phyloP scores from a whole-genome alignment of 2,113 vertebrate species.

The Corvus cornix region DNA sequence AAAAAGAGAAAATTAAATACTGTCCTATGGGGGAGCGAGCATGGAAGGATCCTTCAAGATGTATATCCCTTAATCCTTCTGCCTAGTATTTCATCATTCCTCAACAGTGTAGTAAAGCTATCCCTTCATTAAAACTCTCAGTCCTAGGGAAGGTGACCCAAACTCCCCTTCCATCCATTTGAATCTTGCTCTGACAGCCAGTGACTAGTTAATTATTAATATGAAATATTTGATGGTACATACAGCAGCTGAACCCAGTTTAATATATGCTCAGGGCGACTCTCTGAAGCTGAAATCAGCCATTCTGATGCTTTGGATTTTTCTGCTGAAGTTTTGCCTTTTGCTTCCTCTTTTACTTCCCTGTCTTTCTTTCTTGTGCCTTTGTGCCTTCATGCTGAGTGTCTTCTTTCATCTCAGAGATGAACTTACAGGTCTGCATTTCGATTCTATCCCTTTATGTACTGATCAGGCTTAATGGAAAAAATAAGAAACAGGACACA shows the following conservation, averaged over 20 bases:
- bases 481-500: conserved; percentile 57
- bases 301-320: conserved; percentile 39
- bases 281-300: conserved; percentile 60
- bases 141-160: conserved; percentile 66
- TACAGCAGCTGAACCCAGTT: conserved; percentile 59
- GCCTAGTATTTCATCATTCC: conserved; percentile 32
- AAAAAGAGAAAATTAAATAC: conserved; percentile 42
- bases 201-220: conserved; percentile 74
- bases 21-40: neutral
- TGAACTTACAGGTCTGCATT: conserved; percentile 50
- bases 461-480: conserved; percentile 60
- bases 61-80: conserved; percentile 34
- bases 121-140: conserved; percentile 61
- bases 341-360: conserved; percentile 46
- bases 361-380: conserved; percentile 36
- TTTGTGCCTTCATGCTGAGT: conserved; percentile 55
- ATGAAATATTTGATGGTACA: conserved; percentile 67
- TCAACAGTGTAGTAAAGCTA: conserved; percentile 19
- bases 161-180: conserved; percentile 60
- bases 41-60: neutral
- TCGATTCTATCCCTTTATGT: conserved; percentile 32
- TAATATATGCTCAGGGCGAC: conserved; percentile 41
- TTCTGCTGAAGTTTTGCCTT: conserved; percentile 63
- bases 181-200: conserved; percentile 64
- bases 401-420: conserved; percentile 60